Evolutionary conservation across 2,888 invertebrate species (phyloP).

Genomic region (Drosophila meridiana): DNA sequence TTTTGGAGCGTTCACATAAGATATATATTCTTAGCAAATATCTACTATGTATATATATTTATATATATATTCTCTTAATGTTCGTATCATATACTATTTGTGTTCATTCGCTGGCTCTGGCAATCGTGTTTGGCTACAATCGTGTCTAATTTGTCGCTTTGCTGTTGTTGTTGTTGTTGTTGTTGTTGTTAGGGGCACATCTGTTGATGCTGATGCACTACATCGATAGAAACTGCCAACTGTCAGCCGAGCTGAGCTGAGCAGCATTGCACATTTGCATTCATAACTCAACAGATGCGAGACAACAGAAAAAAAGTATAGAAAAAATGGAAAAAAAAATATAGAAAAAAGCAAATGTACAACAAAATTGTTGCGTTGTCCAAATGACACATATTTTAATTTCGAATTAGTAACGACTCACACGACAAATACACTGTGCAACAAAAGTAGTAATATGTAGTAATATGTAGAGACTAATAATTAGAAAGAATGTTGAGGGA

Average conservation of each 20-base stretch:
- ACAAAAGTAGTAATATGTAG: conserved; percentile 6
- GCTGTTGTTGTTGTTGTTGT: conserved; percentile 30
- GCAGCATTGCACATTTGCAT: conserved; percentile 71
- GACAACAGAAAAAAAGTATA: conserved; percentile 11
- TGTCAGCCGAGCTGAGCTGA: conserved; percentile 44
- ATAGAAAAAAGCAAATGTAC: conserved; percentile 6
- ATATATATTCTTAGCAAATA: conserved; percentile 21
- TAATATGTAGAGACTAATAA: neutral
- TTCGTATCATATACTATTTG: conserved; percentile 34
- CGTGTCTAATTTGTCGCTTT: conserved; percentile 71
- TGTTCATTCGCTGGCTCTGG: conserved; percentile 45
- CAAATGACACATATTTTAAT: conserved; percentile 76
- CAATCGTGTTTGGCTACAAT: conserved; percentile 69
- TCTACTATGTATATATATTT: conserved; percentile 3
- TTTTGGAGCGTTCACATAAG: conserved; percentile 24
- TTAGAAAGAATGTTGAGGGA: neutral
- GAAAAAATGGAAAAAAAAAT: neutral
- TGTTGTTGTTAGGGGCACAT: conserved; percentile 50
- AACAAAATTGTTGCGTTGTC: conserved; percentile 67
- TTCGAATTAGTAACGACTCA: conserved; percentile 68
- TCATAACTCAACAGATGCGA: conserved; percentile 77
- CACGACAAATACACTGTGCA: conserved; percentile 50
- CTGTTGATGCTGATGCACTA: conserved; percentile 70
- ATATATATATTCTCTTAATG: conserved; percentile 21
- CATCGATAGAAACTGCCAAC: conserved; percentile 69